Base-by-base conservation (phyloP, 1,140 invertebrate genomes). In the Zaprionus gabonicus region DNA sequence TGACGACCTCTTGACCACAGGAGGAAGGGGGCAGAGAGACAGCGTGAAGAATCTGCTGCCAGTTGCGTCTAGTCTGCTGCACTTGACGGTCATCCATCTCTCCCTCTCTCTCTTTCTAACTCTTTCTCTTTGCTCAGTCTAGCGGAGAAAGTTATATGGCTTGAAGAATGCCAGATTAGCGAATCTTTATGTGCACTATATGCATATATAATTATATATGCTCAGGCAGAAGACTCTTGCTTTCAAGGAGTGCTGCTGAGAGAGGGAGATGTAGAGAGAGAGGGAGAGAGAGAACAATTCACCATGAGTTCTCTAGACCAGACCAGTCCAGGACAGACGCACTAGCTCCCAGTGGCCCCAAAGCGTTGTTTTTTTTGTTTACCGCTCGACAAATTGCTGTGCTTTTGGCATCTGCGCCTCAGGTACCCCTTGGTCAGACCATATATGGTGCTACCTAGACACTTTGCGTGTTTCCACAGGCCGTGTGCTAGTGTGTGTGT, bases 381-480 rank as follows among this genome's bases (percentile, higher is more conserved):
- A 90, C 78, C 76, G 81, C 81, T 85, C 78, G 84, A 90, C 84
- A 88, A 88, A 88, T 88, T 88, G 84, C 85, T 76, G 71, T 76
- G 84, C 84, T 88, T 90, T 88, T 85, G 84, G 81, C 84, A 90
- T 84, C 84, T 81, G 75, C 53, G 75, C 68, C 72, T 78, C 82
- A 87, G 85, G 69, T 71, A 46, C 41, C 41, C 58, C 60, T 66
- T 46, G 62, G 56, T 67, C 57, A 57, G 25, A 12, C 85, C 84
- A 81, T 88, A 88, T 88, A 88, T 81, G 84, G 85, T 59, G 57
- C 73, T 65, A 68, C 68, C 73, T 88, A 88, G 84, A 84, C 83
- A 87, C 82, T 84, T 85, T 85, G 82, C 82, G 75, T 82, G 82
- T 76, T 68, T 70, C 60, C 63, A 41, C 31, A 81, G 38, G 15